A percentile compares a stretch with the other conserved stretches of the same genome.
Evolutionary conservation across 2,888 invertebrate species (phyloP).

Genomic region (Chalcis sispes): DNA sequence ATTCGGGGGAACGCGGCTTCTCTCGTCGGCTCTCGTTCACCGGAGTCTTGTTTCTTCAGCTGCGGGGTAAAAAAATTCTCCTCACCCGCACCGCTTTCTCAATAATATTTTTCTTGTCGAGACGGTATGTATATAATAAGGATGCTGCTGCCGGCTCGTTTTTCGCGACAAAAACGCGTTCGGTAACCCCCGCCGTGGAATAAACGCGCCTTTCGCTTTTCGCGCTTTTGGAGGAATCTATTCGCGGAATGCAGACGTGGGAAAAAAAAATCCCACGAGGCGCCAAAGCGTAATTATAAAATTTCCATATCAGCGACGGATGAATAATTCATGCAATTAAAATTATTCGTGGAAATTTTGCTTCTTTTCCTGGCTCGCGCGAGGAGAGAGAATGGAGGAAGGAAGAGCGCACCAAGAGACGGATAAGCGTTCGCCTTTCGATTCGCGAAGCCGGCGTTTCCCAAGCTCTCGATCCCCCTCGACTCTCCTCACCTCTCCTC

Average conservation of each 20-base stretch:
- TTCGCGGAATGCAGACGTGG: no score
- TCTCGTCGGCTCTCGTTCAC: neutral
- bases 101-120: no score
- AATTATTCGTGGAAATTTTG: neutral
- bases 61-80: no score
- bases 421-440: neutral
- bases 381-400: neutral
- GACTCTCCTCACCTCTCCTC: neutral
- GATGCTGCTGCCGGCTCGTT: neutral
- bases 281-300: slow-evolving; percentile 3
- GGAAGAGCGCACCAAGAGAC: neutral
- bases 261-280: no score
- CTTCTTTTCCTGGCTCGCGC: neutral
- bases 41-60: no score
- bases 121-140: neutral
- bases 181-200: neutral
- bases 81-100: no score
- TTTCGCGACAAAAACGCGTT: no score
- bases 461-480: neutral
- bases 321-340: slow-evolving; percentile 49
- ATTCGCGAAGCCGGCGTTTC: no score
- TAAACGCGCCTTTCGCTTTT: no score
- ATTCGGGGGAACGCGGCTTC: slow-evolving; percentile 16
- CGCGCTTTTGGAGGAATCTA: no score
- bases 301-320: slow-evolving; percentile 9